These are phyloP conservation scores for Pelobates cultripes DNA, from an alignment of 2,797 vertebrate species.

Conservation along the genomic window DNA sequence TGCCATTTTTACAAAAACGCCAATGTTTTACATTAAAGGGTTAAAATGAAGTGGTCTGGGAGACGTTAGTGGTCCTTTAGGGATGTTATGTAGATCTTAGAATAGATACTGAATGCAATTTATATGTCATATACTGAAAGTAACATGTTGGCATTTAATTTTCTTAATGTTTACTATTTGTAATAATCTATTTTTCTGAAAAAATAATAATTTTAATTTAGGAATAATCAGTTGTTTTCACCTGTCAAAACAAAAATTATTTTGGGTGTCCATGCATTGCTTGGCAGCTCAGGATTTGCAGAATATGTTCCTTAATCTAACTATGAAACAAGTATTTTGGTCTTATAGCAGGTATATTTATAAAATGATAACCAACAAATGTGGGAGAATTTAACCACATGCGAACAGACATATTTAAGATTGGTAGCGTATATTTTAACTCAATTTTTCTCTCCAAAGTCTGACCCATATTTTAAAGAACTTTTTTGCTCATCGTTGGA, in stretches of 20 bases:
- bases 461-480: background rate
- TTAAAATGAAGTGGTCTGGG: no score
- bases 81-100: no score
- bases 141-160: background rate
- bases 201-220: background rate
- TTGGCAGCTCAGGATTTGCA: constrained; percentile 15
- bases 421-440: no score
- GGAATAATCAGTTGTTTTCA: background rate
- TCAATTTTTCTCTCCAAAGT: no score
- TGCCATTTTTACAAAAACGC: no score
- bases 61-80: no score
- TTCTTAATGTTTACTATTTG: background rate
- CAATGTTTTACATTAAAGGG: no score
- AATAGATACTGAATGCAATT: background rate
- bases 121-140: background rate
- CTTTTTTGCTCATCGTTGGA: background rate
- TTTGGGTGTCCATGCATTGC: constrained; percentile 1
- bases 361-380: background rate
- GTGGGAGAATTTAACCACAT: no score
- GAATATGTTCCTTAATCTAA: constrained; percentile 23
- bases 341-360: background rate
- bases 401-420: no score
- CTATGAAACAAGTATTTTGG: background rate
- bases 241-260: constrained; percentile 18
- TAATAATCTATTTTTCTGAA: background rate